Evolutionary conservation across 2,888 invertebrate genomes (phyloP).

Genomic region (Macrosiphum euphorbiae): DNA sequence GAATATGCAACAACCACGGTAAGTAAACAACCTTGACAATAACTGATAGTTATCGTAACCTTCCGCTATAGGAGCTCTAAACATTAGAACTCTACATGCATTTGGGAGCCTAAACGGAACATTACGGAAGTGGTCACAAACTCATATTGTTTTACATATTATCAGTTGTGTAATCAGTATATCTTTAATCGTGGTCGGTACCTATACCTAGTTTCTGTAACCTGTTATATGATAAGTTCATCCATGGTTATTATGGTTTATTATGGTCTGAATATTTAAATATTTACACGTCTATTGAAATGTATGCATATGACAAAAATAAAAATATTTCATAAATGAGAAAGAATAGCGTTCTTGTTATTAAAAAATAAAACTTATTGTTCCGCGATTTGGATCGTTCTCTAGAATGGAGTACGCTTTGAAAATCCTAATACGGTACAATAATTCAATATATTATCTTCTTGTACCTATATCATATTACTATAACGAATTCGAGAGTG

Average conservation of each 20-base stretch:
- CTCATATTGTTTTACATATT: too few species aligned
- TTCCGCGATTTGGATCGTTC: neutral
- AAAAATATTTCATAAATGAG: neutral
- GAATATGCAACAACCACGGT: too few species aligned
- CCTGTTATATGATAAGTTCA: too few species aligned
- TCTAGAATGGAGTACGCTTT: neutral
- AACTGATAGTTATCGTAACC: too few species aligned
- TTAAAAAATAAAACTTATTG: neutral
- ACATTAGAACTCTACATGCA: too few species aligned
- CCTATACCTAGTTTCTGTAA: too few species aligned
- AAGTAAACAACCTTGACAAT: too few species aligned
- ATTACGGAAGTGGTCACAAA: too few species aligned
- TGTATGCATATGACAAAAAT: neutral
- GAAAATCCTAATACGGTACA: neutral
- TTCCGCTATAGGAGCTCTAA: too few species aligned
- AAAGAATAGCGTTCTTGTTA: neutral
- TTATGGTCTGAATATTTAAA: neutral
- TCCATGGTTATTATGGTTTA: neutral
- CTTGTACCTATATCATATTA: neutral
- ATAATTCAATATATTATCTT: neutral
- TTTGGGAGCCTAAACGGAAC: too few species aligned
- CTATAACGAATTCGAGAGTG: neutral
- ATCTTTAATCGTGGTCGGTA: too few species aligned
- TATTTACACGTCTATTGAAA: neutral
- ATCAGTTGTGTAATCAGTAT: too few species aligned